Base-by-base conservation (phyloP, 2,888 invertebrate species). In the Cheilosia pagana region DNA sequence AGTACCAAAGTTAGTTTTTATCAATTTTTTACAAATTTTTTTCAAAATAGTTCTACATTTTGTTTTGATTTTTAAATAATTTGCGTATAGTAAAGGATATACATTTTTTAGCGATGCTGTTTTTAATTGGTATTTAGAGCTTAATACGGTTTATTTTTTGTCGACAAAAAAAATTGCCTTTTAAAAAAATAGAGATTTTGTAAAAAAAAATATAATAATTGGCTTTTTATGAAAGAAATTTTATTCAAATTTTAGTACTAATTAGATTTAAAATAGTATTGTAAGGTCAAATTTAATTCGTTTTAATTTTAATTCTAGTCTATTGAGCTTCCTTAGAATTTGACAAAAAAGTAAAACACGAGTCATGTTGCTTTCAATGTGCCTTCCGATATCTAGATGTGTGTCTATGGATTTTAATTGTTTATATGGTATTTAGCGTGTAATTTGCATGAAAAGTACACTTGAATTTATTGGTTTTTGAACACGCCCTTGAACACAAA, bases 1-100 rank as follows among this genome's bases (percentile, higher is more conserved):
- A 91, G 91, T 91, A 92, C 91, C 91, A 91, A 91, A 91, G 91
- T 91, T 91, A 91, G 91, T 91, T 89, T 91, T 71, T 83, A 86
- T 79, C 78, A 83, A 79, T 85, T 87, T 77, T 81, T 77, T 76
- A 16, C 48, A 35, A 35, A n/a, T n/a, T 39, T 39, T 55, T 55
- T 35, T 59, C 39, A 21, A 74, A 65, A 67, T 55, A 57, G 39
- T 39, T 25, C 48, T 25, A 16, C 39, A 70, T 71, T 65, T 45
- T 50, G 52, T 63, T 62, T 72, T 53, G 53, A 41, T 72, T 50
- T 41, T 31, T 19, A 31, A 81, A 65, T 68, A 50, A 57, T 72
- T 83, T 75, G 59, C 65, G 19, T 57, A 50, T 10, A n/a, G 68
- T 12, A 68, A 25, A 53, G 25, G 16, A 52, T 63, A 68, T 63